Percentiles rank a stretch among this genome's conserved stretches.
Evolutionary conservation across 2,888 invertebrate species (phyloP).

Genomic region (Pollenia griseotomentosa): DNA sequence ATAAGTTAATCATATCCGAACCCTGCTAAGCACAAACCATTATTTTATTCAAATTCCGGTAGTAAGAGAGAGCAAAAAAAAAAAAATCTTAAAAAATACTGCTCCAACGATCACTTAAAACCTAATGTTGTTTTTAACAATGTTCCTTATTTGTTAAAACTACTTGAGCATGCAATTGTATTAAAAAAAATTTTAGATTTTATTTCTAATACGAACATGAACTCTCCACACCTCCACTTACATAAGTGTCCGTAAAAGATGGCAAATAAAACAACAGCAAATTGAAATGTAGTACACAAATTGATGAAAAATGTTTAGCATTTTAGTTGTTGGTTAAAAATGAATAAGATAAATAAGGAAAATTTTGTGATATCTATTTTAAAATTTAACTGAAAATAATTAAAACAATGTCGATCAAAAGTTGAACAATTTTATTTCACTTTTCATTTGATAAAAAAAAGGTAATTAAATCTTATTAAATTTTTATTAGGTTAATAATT

Average conservation of each 20-base stretch:
- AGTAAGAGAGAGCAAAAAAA: slow-evolving; percentile 13
- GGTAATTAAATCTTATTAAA: slow-evolving; percentile 3
- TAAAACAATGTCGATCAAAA: not conserved
- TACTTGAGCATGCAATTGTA: slow-evolving; percentile 23
- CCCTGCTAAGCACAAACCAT: not conserved
- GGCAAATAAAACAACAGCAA: slow-evolving; percentile 67
- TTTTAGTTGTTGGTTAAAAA: slow-evolving; percentile 37
- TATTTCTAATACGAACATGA: slow-evolving; percentile 14
- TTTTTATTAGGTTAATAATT: too few species aligned
- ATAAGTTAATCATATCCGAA: not conserved
- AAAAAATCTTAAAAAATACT: slow-evolving; percentile 8
- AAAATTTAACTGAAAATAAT: not conserved
- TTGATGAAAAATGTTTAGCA: slow-evolving; percentile 67
- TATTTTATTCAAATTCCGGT: slow-evolving; percentile 37
- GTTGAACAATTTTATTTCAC: slow-evolving; percentile 13
- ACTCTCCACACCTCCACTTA: slow-evolving; percentile 57
- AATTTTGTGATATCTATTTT: too few species aligned
- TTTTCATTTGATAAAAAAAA: not conserved
- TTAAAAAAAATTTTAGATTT: not conserved
- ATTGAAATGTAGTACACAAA: slow-evolving; percentile 63
- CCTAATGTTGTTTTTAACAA: not conserved
- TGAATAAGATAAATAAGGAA: not conserved
- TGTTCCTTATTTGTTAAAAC: slow-evolving; percentile 26
- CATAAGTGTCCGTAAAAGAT: slow-evolving; percentile 14
- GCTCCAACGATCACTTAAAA: slow-evolving; percentile 21